phyloP scores from a whole-genome alignment of 1,140 invertebrate species.

The Muscidifurax raptorellus region DNA sequence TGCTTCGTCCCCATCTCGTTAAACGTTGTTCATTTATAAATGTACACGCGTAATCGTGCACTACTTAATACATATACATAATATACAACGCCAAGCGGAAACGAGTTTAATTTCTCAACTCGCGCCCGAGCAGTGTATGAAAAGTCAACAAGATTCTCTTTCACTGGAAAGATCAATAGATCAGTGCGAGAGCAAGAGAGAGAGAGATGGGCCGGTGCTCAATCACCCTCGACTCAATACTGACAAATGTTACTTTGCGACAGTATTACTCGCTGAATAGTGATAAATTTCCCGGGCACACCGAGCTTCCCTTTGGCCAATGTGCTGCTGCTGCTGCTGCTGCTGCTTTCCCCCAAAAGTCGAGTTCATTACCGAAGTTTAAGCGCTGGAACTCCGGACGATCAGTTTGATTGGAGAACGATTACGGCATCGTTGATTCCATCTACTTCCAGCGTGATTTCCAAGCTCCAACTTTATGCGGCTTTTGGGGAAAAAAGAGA shows the following conservation, averaged over 20 bases:
- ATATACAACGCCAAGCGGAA: background rate
- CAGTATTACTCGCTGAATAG: conserved; percentile 56
- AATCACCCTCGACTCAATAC: conserved; percentile 47
- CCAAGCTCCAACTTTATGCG: conserved; percentile 40
- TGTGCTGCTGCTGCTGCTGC: background rate
- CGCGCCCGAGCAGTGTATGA: background rate
- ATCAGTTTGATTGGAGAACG: conserved; percentile 48
- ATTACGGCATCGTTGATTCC: conserved; percentile 53
- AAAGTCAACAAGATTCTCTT: conserved; percentile 24
- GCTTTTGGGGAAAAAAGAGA: background rate
- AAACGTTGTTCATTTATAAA: background rate
- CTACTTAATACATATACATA: too few species aligned
- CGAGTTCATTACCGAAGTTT: conserved; percentile 63
- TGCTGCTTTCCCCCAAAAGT: conserved; percentile 51
- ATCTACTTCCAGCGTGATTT: conserved; percentile 30
- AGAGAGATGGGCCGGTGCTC: conserved; percentile 43
- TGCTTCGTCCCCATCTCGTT: background rate
- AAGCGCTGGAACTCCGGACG: conserved; percentile 56
- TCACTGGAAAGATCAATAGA: conserved; percentile 6
- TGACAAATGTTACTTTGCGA: conserved; percentile 55
- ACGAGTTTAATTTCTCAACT: background rate
- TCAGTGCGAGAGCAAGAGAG: background rate
- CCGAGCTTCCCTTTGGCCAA: conserved; percentile 2
- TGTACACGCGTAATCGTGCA: too few species aligned
- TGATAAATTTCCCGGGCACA: conserved; percentile 55